These are phyloP conservation scores for Poecile atricapillus DNA, from an alignment of 2,113 vertebrate genomes.

Conservation along the genomic window DNA sequence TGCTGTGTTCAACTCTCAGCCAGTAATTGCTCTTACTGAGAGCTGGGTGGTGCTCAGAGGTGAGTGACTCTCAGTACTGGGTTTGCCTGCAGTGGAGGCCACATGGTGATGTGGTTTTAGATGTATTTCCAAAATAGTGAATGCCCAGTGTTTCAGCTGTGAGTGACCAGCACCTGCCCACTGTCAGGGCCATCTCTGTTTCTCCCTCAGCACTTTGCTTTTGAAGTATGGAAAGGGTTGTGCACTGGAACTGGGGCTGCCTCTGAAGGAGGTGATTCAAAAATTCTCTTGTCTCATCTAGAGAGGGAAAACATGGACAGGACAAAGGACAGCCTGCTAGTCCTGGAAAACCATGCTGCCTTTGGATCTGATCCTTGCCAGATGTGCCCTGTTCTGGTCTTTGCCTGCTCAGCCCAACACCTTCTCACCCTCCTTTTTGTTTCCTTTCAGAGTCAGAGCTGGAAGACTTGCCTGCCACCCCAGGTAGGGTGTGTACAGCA, in stretches of 20 bases:
- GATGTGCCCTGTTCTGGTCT: accelerated
- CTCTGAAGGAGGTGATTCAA: neutral
- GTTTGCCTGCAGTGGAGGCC: neutral
- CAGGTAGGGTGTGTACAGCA: neutral
- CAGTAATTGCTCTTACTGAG: neutral
- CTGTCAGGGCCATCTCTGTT: neutral
- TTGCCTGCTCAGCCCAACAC: neutral
- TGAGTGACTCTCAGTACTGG: neutral
- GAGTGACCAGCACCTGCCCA: neutral
- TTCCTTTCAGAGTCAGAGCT: constrained; percentile 40
- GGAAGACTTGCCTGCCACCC: neutral
- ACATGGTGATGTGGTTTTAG: neutral
- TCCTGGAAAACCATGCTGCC: neutral
- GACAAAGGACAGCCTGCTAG: neutral
- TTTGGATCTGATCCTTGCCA: neutral
- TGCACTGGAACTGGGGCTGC: neutral
- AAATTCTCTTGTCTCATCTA: neutral
- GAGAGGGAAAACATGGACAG: neutral
- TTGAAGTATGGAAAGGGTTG: neutral
- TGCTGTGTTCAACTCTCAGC: neutral
- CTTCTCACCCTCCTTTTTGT: neutral
- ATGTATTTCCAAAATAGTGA: neutral
- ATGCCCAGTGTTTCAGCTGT: neutral
- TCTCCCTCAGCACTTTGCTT: neutral
- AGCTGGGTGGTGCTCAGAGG: neutral